Percentiles rank a stretch among this genome's conserved stretches.
Evolutionary conservation across 2,888 invertebrate genomes (phyloP).

Genomic region (Pemphredon lugubris): DNA sequence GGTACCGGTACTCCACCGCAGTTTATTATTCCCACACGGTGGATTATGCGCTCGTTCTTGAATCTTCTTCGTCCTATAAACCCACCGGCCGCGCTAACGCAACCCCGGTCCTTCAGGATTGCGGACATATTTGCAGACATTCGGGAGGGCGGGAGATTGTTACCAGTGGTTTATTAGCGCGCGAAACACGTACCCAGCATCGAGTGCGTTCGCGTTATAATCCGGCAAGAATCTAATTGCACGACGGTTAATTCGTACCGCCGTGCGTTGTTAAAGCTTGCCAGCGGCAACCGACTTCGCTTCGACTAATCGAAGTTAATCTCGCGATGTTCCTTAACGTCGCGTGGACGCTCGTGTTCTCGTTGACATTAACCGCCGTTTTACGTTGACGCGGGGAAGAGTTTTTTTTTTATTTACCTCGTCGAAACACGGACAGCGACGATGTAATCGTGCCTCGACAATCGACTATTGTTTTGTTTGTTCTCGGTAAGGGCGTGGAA

Average conservation of each 20-base stretch:
- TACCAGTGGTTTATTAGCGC: conserved; percentile 25
- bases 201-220: conserved; percentile 26
- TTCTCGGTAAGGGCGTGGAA: no score
- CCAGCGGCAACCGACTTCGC: no score
- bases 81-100: background rate
- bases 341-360: no score
- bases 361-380: no score
- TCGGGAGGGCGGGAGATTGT: conserved; percentile 5
- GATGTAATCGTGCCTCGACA: no score
- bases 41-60: conserved; percentile 63
- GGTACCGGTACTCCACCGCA: conserved; percentile 55
- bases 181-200: background rate
- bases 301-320: no score
- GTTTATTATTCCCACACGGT: conserved; percentile 60
- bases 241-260: conserved; percentile 26
- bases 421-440: no score
- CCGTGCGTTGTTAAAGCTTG: no score
- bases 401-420: no score
- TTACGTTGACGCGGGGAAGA: no score
- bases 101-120: conserved; percentile 18
- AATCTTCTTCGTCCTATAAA: conserved; percentile 42
- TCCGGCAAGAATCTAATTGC: conserved; percentile 27
- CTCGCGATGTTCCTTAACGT: no score
- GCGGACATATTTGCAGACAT: conserved; percentile 18
- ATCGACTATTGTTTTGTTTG: no score